Evolutionary conservation across 2,888 invertebrate genomes (phyloP).

Genomic region (Andrena marginata): DNA sequence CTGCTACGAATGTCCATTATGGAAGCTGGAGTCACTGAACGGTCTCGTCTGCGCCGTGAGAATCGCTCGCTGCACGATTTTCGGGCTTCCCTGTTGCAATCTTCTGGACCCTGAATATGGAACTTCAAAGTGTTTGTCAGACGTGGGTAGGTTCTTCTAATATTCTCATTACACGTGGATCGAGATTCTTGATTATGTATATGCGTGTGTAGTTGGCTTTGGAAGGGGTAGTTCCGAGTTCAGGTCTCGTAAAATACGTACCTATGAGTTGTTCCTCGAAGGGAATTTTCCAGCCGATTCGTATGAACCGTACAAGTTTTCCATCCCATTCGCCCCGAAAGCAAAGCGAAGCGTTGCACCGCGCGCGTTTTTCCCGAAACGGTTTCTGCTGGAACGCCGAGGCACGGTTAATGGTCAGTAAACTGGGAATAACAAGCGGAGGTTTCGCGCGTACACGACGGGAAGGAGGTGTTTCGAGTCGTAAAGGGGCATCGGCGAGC

Average conservation of each 20-base stretch:
- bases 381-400: background rate
- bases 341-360: background rate
- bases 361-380: background rate
- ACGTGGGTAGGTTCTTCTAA: constrained; percentile 40
- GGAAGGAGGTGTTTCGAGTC: constrained; percentile 32
- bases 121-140: constrained; percentile 47
- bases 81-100: background rate
- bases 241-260: too few relatives aligned
- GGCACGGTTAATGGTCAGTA: constrained; percentile 18
- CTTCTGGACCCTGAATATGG: background rate
- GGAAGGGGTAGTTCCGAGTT: too few relatives aligned
- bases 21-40: constrained; percentile 53
- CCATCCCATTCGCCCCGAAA: background rate
- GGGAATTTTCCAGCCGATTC: background rate
- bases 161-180: constrained; percentile 55
- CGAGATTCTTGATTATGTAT: too few relatives aligned
- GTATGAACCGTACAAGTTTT: background rate
- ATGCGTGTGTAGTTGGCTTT: too few relatives aligned
- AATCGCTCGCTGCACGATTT: constrained; percentile 45
- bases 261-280: background rate
- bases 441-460: background rate
- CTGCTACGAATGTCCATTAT: constrained; percentile 65
- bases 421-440: background rate
- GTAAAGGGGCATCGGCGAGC: constrained; percentile 30
- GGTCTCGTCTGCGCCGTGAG: constrained; percentile 45